Evolutionary conservation across 2,888 invertebrate species (phyloP), one percentile per base, ranked within the genome.

Genomic region (Drosophila suboccidentalis): DNA sequence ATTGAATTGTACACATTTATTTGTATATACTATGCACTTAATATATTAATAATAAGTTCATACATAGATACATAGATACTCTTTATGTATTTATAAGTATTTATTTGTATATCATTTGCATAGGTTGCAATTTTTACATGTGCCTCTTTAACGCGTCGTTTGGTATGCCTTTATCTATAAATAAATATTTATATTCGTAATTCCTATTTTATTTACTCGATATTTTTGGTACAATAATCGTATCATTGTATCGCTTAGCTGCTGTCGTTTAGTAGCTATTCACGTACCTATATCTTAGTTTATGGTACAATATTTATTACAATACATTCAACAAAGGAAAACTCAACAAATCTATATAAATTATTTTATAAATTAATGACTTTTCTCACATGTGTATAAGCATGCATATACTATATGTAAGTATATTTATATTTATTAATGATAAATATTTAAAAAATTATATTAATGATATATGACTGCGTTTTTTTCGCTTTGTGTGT

Each of bases 111-210:
- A n/a, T 66, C 10, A 57, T 64, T 79, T 75, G 83, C 88, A 85
- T 75, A 81, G 76, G 70, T 66, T 78, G 78, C 70, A 72, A 47
- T 69, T 76, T 75, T 69, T 83, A 72, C 78, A 83, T 53, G 58
- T 84, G 61, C 69, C 41, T 75, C 44, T 55, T 61, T 73, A 49
- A 51, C 77, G 62, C 57, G 54, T 39, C 53, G 57, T 74, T 77
- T 79, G 82, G 89, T 89, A 85, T 87, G 88, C 75, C 90, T 82
- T 72, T 83, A 80, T 90, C 80, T 82, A 82, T 82, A 90, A 82
- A 84, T 82, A 89, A 78, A 72, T 80, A 64, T 62, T 62, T 13
- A 57, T 57, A 38, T 57, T 71, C 74, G 59, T 83, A 68, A 58
- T 70, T 64, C 51, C 59, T 60, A 55, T 60, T 66, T 49, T 38